Evolutionary conservation across 2,797 vertebrate species (phyloP), one percentile per base, ranked within the genome.

Genomic region (Zonotrichia albicollis): DNA sequence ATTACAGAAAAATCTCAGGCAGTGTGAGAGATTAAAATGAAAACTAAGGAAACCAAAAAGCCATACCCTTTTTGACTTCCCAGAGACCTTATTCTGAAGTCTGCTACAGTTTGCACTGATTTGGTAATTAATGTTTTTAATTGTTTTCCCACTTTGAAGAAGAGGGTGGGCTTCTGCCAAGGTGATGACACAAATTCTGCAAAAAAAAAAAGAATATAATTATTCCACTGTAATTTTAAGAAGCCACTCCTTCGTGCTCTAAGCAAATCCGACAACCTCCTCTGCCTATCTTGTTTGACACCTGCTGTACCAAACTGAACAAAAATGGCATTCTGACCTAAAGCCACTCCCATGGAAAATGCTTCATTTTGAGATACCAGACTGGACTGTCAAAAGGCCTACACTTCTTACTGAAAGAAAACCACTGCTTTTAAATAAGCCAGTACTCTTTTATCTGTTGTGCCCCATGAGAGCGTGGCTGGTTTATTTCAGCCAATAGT

Each of bases 31-130:
- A 64, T 40, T 25, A 68, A 73, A 70, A 72, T 30, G 4, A 65
- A 43, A 87, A n/a, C 5, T 30, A 81, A 60, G 1, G 16, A 77
- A 58, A 82, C 42, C 13, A 85, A 10, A 93, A 86, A 81, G 32
- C 89, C 98, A 25, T 98, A 99, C 99, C 98, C 99, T 97, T 96
- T 99, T 99, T 68, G 99, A 99, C 82, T 99, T 99, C 73, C 99
- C 99, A 51, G 99, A 99, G 30, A 99, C 99, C 97, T 99, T 99
- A 96, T 99, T 99, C 87, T 99, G 98, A 60, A 99, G 98, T 25
- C 99, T 98, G 97, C 99, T 99, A 97, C 99, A 99, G 94, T 98
- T 98, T 45, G 98, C 98, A 89, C 99, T 99, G 97, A 99, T 99
- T 97, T 99, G 98, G 93, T 99, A 99, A 93, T 98, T 99, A 94